Conservation (phyloP, 2,797 vertebrate genomes). For the Epinephelus malabaricus region DNA sequence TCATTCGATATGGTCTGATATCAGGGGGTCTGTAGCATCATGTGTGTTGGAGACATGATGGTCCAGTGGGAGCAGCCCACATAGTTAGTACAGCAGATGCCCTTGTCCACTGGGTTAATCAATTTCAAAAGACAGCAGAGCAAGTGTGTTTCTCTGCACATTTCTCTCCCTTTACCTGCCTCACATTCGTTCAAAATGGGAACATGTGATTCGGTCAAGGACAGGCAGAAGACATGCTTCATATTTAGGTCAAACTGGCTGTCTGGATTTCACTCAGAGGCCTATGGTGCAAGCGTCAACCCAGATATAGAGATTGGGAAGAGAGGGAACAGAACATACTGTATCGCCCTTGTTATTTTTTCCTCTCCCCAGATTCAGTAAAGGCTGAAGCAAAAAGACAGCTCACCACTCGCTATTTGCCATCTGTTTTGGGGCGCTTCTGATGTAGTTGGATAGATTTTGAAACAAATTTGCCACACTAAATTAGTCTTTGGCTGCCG, state of each 20-base stretch:
- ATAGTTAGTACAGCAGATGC: conserved; percentile 47
- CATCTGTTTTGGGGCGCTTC: conserved; percentile 68
- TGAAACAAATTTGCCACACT: conserved; percentile 72
- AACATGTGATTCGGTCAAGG: conserved; percentile 76
- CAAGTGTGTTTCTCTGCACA: conserved; percentile 2
- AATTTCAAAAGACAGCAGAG: conserved; percentile 5
- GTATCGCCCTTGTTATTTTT: conserved; percentile 48
- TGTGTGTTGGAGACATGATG: conserved; percentile 41
- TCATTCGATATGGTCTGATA: conserved; percentile 55
- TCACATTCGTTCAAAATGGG: conserved; percentile 47
- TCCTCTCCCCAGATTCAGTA: conserved; percentile 35
- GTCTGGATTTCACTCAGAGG: conserved; percentile 67
- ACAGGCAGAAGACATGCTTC: conserved; percentile 66
- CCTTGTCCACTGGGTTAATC: conserved; percentile 57
- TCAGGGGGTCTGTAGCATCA: conserved; percentile 41
- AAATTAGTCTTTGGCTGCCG: conserved; percentile 73
- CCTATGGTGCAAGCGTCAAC: conserved; percentile 68
- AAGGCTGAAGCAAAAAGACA: conserved; percentile 53
- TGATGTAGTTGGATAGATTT: conserved; percentile 69
- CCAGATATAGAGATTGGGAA: conserved; percentile 70
- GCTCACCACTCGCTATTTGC: conserved; percentile 58
- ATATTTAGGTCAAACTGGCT: conserved; percentile 80
- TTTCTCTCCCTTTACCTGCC: conserved; percentile 63
- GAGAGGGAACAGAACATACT: conserved; percentile 59
- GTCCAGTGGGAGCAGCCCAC: conserved; percentile 45